These are phyloP conservation scores for Hydrotaea diabolus DNA, from an alignment of 2,888 invertebrate species.

Conservation along the genomic window DNA sequence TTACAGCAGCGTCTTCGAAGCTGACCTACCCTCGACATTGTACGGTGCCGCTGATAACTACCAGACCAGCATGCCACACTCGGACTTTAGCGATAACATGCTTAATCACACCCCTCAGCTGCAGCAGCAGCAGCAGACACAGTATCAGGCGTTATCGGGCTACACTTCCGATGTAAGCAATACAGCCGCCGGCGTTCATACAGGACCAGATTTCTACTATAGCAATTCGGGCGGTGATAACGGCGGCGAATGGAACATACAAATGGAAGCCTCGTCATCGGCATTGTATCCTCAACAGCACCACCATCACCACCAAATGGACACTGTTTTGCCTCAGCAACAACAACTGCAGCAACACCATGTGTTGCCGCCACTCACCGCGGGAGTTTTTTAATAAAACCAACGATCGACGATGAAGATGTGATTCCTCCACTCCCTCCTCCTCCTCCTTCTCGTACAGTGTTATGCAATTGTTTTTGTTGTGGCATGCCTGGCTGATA, in stretches of 20 bases:
- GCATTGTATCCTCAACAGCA: constrained; percentile 64
- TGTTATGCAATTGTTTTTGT: constrained; percentile 38
- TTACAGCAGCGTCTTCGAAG: constrained; percentile 74
- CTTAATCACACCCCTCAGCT: constrained; percentile 43
- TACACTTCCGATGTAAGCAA: constrained; percentile 63
- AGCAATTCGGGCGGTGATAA: constrained; percentile 78
- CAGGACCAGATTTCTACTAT: constrained; percentile 78
- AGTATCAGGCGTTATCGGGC: constrained; percentile 66
- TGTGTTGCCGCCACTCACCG: constrained; percentile 56
- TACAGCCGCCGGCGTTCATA: constrained; percentile 17
- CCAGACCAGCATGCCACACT: constrained; percentile 34
- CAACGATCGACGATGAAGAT: not conserved
- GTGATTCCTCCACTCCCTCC: not conserved
- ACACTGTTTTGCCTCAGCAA: not conserved
- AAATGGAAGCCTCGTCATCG: constrained; percentile 72
- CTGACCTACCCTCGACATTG: constrained; percentile 63
- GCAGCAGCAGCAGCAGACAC: constrained; percentile 67
- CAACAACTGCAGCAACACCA: constrained; percentile 45
- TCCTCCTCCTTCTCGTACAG: no score
- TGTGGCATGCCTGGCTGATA: constrained; percentile 18
- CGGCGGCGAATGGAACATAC: constrained; percentile 77
- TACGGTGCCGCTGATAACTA: constrained; percentile 50
- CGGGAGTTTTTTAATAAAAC: constrained; percentile 71
- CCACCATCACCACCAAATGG: constrained; percentile 42
- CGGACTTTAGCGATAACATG: constrained; percentile 52